A percentile compares a stretch with the other conserved stretches of the same genome.
phyloP scores from a whole-genome alignment of 2,113 vertebrate species.

The Pollimyrus isidori region DNA sequence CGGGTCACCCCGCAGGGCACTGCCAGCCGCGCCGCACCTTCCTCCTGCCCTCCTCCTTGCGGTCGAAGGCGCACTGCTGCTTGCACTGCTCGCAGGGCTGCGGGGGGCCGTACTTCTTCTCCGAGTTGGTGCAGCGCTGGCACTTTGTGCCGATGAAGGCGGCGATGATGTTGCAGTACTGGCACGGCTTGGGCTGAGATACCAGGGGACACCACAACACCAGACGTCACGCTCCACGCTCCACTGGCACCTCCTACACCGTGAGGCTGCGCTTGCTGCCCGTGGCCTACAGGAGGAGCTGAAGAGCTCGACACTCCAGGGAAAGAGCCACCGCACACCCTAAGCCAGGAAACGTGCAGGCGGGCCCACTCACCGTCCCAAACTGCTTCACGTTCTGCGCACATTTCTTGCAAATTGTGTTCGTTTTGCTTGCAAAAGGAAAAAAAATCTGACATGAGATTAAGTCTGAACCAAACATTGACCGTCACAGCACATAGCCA shows the following conservation, averaged over 20 bases:
- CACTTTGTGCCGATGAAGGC: constrained; percentile 98
- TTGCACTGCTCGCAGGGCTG: constrained; percentile 98
- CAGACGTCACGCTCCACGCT: neutral
- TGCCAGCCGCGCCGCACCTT: constrained; percentile 62
- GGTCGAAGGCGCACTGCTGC: constrained; percentile 96
- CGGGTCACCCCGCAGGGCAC: neutral
- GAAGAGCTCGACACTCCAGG: neutral
- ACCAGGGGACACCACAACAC: neutral
- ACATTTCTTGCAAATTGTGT: constrained; percentile 99
- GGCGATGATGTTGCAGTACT: constrained; percentile 99
- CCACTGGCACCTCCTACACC: neutral
- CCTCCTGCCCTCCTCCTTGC: constrained; percentile 92
- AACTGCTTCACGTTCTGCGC: constrained; percentile 98
- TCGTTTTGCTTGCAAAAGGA: constrained; percentile 80
- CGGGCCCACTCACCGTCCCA: constrained; percentile 75
- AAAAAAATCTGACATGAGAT: neutral
- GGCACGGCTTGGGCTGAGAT: constrained; percentile 90
- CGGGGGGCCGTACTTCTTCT: constrained; percentile 96
- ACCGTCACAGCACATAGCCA: neutral
- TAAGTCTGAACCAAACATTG: neutral
- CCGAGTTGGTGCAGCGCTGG: constrained; percentile 97
- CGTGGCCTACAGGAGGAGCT: neutral
- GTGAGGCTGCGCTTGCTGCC: neutral
- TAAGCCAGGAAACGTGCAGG: neutral
- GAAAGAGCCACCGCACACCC: neutral